These are phyloP conservation scores for Clytia hemisphaerica DNA, from an alignment of 30 jellyfish, hydroid and myxozoan genomes.

Conservation along the genomic window DNA sequence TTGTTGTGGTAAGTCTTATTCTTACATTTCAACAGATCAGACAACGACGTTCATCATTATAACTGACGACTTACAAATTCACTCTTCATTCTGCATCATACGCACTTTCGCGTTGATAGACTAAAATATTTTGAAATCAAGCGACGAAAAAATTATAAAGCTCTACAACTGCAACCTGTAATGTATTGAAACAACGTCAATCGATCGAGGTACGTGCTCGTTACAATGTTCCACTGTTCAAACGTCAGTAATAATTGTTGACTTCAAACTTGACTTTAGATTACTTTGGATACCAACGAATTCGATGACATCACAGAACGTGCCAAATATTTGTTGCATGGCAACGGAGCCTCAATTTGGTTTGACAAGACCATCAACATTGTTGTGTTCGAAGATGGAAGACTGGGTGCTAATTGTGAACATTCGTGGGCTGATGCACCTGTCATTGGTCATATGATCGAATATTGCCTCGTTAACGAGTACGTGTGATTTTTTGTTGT, in stretches of 20 bases:
- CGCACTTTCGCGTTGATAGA: too few species aligned
- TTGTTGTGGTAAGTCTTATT: constrained; percentile 57
- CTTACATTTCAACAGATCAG: too few species aligned
- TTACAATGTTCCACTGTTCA: too few species aligned
- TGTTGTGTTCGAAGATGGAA: constrained; percentile 81
- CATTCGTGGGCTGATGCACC: constrained; percentile 99
- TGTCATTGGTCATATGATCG: constrained; percentile 80
- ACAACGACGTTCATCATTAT: too few species aligned
- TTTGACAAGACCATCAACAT: constrained; percentile 74
- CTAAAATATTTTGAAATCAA: too few species aligned
- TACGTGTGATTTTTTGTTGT: constrained; percentile 14
- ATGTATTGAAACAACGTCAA: background rate
- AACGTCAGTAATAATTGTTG: too few species aligned
- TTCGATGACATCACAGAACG: constrained; percentile 55
- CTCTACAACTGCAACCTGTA: background rate
- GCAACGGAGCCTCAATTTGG: constrained; percentile 85
- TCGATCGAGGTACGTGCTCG: too few species aligned
- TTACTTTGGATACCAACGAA: constrained; percentile 52
- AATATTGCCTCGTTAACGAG: constrained; percentile 66
- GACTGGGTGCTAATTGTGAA: constrained; percentile 74
- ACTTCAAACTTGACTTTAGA: constrained; percentile 19
- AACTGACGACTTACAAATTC: too few species aligned
- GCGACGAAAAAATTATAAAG: too few species aligned
- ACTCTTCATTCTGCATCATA: too few species aligned
- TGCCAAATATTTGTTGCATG: constrained; percentile 77